Conservation (phyloP, 2,888 invertebrate species). For the Ernsta delagoae region DNA sequence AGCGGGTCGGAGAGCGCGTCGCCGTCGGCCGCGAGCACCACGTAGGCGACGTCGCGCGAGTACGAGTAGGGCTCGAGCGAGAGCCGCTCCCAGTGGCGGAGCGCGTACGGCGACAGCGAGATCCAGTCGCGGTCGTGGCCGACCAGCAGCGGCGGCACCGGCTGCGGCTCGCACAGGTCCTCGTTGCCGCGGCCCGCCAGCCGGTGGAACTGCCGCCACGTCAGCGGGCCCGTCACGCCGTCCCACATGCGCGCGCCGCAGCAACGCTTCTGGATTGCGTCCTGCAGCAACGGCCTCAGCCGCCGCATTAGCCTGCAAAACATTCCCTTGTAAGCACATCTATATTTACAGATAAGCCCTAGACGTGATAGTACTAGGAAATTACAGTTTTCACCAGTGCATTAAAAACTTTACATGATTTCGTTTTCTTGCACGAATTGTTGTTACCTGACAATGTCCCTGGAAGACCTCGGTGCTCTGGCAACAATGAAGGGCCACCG, state of each 20-base stretch:
- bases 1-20: constrained; percentile 92
- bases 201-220: constrained; percentile 99
- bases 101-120: constrained; percentile 96
- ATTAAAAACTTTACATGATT: too few relatives aligned
- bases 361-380: too few relatives aligned
- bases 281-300: constrained; percentile 96
- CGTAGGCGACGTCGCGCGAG: constrained; percentile 96
- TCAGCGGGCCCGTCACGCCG: constrained; percentile 98
- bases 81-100: constrained; percentile 98
- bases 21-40: constrained; percentile 97
- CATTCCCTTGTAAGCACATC: too few relatives aligned
- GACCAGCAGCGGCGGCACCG: too few relatives aligned
- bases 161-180: too few relatives aligned
- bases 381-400: too few relatives aligned
- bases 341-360: too few relatives aligned
- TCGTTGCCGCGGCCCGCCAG: constrained; percentile 96
- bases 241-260: constrained; percentile 96
- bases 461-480: constrained; percentile 93
- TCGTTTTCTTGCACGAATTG: too few relatives aligned
- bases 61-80: constrained; percentile 98
- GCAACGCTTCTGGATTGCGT: constrained; percentile 97
- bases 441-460: constrained; percentile 89
- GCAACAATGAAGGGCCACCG: constrained; percentile 95
- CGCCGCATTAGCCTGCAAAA: constrained; percentile 91
- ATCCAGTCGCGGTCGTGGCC: constrained; percentile 98